These are phyloP conservation scores for Prenolepis imparis DNA, from an alignment of 2,888 invertebrate species.

Conservation along the genomic window DNA sequence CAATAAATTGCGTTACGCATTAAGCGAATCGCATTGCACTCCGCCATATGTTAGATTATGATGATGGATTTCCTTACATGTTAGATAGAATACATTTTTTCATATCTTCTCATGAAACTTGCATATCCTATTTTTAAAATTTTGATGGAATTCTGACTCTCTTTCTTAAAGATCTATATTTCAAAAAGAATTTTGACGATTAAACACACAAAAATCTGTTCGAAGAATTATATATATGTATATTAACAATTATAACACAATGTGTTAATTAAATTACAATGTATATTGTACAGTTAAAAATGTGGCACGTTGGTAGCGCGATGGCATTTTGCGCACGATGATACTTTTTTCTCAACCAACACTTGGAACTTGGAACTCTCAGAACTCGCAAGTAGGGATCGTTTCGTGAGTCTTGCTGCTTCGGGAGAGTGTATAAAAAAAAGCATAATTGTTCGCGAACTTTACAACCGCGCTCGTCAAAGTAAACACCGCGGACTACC, in stretches of 20 bases:
- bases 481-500: constrained; percentile 74
- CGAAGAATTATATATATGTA: neutral
- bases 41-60: neutral
- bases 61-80: neutral
- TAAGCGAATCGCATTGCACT: constrained; percentile 43
- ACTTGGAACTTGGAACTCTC: constrained; percentile 3
- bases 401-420: neutral
- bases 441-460: constrained; percentile 68
- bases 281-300: constrained; percentile 7
- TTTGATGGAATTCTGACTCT: neutral
- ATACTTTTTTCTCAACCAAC: no score
- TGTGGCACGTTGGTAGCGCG: neutral
- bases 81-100: constrained; percentile 13
- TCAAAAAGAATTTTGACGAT: neutral
- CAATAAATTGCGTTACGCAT: constrained; percentile 58
- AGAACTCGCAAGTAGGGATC: constrained; percentile 25
- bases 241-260: no score
- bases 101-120: neutral
- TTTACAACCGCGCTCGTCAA: constrained; percentile 79
- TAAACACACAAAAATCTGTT: neutral
- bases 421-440: constrained; percentile 46
- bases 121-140: neutral
- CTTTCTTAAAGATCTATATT: neutral
- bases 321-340: constrained; percentile 13
- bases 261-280: no score